Evolutionary conservation across 1,140 invertebrate species (phyloP).

Genomic region (Brachionus sp.): DNA sequence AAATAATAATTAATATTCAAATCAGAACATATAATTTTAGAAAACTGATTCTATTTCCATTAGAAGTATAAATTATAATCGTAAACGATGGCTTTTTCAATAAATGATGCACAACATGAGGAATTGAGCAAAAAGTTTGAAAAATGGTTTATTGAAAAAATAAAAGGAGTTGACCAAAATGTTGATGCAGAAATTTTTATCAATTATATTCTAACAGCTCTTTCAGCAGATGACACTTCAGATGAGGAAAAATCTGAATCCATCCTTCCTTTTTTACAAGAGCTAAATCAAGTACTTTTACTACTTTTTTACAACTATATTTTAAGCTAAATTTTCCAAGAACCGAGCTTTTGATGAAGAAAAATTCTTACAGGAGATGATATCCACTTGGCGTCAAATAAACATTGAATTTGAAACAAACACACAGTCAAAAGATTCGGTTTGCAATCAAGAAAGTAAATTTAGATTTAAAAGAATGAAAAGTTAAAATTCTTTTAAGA

Average conservation of each 20-base stretch:
- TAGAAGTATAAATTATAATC: background rate
- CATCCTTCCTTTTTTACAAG: conserved; percentile 28
- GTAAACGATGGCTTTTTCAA: background rate
- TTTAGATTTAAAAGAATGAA: background rate
- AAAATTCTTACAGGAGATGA: background rate
- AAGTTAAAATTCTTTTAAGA: background rate
- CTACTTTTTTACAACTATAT: background rate
- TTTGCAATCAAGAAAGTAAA: background rate
- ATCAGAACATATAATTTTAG: background rate
- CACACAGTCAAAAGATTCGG: background rate
- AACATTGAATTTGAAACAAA: background rate
- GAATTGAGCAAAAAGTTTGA: background rate
- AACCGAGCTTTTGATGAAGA: background rate
- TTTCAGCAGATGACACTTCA: background rate
- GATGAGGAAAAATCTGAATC: conserved; percentile 24
- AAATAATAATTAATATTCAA: too few relatives aligned
- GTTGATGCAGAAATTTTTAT: conserved; percentile 5
- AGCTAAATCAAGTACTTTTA: background rate
- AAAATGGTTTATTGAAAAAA: background rate
- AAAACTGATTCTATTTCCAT: background rate
- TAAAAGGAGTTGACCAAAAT: background rate
- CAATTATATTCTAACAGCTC: background rate
- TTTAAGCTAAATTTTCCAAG: background rate
- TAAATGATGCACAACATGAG: background rate
- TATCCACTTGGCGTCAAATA: background rate